Evolutionary conservation across 2,797 vertebrate genomes (phyloP), one percentile per base, ranked within the genome.

Genomic region (Sternotherus odoratus): DNA sequence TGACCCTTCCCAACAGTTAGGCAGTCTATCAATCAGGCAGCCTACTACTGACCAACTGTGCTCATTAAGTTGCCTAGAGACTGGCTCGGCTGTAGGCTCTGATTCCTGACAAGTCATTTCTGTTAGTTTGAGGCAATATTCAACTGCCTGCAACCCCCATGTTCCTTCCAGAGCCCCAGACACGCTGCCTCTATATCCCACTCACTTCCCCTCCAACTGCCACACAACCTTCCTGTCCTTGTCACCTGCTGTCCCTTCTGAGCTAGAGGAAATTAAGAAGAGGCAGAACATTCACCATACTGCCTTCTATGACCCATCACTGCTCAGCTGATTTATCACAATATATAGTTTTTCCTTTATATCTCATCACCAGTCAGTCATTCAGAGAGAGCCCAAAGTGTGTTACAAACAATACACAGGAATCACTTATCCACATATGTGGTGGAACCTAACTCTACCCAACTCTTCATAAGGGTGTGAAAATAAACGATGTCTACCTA

Each of bases 361-460:
- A 15, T 46, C 43, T 48, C 84, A 75, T 69, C 80, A 87, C 6
- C 80, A 91, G 74, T 63, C 80, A 91, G 74, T 63, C 86, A 83
- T 33, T 56, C 1, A 75, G 56, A 87, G 87, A 87, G 80, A 87
- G 87, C 82, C 85, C 69, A 91, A 84, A 90, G 86, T 49, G 85
- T 50, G 63, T 87, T 95, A 86, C 0, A 78, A 53, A 77, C 2
- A 87, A 15, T 36, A 92, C n/a, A 87, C 51, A 82, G n/a, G 51
- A 83, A 92, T 85, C 60, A 30, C 5, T 77, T 86, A 56, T 85
- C 86, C 54, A 75, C 43, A 56, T 49, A 79, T 56, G 26, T 50
- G 39, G 69, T 82, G 83, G 56, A 46, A 51, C 54, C 49, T 90
- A 92, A 82, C 53, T n/a, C 51, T 88, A 56, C 79, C 33, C 53